Evolutionary conservation across 2,888 invertebrate species (phyloP).

Genomic region (Limnephilus rhombicus): DNA sequence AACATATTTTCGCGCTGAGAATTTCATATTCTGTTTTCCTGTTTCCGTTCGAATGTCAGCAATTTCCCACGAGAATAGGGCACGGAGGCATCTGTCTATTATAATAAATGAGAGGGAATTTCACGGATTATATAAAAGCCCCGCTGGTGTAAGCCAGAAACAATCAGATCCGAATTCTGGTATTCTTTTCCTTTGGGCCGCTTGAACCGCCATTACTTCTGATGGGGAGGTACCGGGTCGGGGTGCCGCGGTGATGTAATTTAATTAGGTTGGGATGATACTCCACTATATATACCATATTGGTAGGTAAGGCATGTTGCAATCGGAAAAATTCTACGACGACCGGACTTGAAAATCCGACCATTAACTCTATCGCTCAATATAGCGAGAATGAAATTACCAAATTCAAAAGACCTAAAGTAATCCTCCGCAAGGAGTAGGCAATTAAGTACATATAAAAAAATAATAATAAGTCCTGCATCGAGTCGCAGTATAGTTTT

Average conservation of each 20-base stretch:
- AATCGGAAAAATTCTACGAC: too few species aligned
- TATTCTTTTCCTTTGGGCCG: background rate
- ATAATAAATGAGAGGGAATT: background rate
- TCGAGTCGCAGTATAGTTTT: too few species aligned
- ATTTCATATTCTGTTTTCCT: background rate
- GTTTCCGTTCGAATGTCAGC: constrained; percentile 1
- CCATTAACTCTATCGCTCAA: too few species aligned
- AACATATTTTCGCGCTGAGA: background rate
- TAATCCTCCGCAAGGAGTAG: too few species aligned
- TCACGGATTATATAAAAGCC: background rate
- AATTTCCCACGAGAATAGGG: background rate
- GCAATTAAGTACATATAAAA: too few species aligned
- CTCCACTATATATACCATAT: background rate
- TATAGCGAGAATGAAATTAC: too few species aligned
- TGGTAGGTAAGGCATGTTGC: background rate
- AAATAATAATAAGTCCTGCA: too few species aligned
- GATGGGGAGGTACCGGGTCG: background rate
- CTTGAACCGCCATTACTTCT: background rate
- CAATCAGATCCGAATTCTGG: background rate
- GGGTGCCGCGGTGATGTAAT: background rate
- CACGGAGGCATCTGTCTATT: background rate
- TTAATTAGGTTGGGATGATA: background rate
- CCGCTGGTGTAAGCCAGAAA: background rate
- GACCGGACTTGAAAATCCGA: too few species aligned
- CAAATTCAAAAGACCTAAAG: too few species aligned